Evolutionary conservation across 2,888 invertebrate genomes (phyloP), one percentile per base, ranked within the genome.

Genomic region (Nephrocerus scutellatus): DNA sequence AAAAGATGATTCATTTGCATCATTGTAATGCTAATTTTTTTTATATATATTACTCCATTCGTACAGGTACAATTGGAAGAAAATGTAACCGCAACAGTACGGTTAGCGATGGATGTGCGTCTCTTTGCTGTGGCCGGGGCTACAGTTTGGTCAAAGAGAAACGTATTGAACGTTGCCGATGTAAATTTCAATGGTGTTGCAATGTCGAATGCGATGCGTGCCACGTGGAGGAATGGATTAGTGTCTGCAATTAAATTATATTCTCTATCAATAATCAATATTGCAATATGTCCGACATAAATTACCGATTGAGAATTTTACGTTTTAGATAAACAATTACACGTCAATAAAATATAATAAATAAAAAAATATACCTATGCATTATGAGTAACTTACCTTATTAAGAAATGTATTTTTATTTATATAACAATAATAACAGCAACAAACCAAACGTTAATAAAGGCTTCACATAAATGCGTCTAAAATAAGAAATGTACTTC

Each of bases 161-260:
- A 33, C 78, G 81, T 48, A 76, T 80, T 36, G 85, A 89, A 58
- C 75, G 84, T 19, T 93, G 93, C 64, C 80, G 83, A 62, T 95
- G 93, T 70, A 84, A 83, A 54, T 93, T 95, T 70, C 81, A 85
- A 55, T 93, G 93, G 92, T 95, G 93, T 72, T 95, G 93, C 70
- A 73, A 79, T 47, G 93, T 95, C 15, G 82, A 85, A 62, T 95
- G 93, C 63, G 80, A 90, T 55, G 82, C 81, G 58, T 93, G 93
- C 66, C 80, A 79, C 30, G 76, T 82, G 41, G 87, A 88, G 54
- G 86, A 87, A 60, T 88, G 89, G 84, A 80, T 90, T 46, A 87
- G 90, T 49, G 84, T 89, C 54, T 95, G 93, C 76, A 89, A 91
- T 74, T 90, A 73, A 72, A 26, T n/a, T n/a, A n/a, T n/a, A n/a